Conservation (phyloP, 2,888 invertebrate species). For the Aricia artaxerxes region DNA sequence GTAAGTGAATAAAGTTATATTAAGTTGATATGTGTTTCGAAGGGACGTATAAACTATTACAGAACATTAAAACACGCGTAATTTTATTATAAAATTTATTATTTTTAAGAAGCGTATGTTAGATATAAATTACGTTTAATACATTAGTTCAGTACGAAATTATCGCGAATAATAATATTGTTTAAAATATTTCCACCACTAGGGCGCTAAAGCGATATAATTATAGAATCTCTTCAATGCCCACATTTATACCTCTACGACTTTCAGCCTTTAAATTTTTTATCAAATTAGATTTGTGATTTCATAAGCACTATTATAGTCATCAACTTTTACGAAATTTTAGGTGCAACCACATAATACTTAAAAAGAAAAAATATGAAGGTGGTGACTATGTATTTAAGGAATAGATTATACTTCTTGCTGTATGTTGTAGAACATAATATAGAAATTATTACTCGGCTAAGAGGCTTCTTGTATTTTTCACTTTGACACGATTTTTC, state of each 20-base stretch:
- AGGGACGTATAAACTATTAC: not conserved
- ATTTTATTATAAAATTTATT: conserved; percentile 17
- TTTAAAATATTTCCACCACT: not conserved
- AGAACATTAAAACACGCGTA: not conserved
- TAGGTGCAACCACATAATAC: not conserved
- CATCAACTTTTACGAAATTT: not conserved
- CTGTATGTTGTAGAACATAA: too few relatives aligned
- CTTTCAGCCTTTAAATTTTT: conserved; percentile 7
- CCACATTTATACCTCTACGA: not conserved
- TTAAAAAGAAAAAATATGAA: not conserved
- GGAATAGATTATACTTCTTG: not conserved
- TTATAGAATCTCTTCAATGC: not conserved
- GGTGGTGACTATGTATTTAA: not conserved
- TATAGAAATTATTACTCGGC: too few relatives aligned
- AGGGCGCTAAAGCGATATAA: not conserved
- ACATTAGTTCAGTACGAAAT: not conserved
- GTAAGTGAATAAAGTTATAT: not conserved
- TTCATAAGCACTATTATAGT: not conserved
- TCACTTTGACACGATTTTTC: too few relatives aligned
- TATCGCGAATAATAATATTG: not conserved
- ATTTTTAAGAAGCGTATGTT: conserved; percentile 2
- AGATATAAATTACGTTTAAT: conserved; percentile 1
- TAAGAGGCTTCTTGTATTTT: too few relatives aligned
- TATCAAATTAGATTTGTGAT: conserved; percentile 6
- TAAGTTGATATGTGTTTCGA: not conserved